Percentiles rank a stretch among this genome's conserved stretches.
phyloP scores from a whole-genome alignment of 1,140 invertebrate genomes.

The Gonatopus flavifemur region DNA sequence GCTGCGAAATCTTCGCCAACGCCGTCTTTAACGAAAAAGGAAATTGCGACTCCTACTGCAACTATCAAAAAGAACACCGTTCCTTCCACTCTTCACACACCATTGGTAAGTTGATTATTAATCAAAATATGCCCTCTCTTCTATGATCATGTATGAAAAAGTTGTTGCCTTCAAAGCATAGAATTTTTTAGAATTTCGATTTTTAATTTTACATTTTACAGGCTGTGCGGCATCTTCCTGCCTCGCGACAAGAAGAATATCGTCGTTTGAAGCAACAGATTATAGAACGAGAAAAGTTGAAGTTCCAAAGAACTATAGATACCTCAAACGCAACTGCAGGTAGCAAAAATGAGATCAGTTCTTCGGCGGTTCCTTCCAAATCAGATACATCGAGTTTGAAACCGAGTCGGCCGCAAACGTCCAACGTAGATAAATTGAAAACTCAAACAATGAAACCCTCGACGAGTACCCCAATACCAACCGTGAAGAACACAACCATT shows the following conservation, averaged over 20 bases:
- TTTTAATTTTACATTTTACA: slow-evolving; percentile 35
- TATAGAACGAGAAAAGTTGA: slow-evolving; percentile 42
- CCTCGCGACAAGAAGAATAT: slow-evolving; percentile 53
- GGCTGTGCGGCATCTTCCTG: slow-evolving; percentile 53
- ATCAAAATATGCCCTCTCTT: too few relatives aligned
- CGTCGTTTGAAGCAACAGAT: slow-evolving; percentile 53
- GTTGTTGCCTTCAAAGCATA: too few relatives aligned
- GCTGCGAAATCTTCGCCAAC: slow-evolving; percentile 10
- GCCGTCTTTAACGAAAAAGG: slow-evolving; percentile 5
- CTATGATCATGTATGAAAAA: not conserved
- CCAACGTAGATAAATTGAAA: too few relatives aligned
- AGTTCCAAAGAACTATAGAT: slow-evolving; percentile 25
- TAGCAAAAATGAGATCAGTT: slow-evolving; percentile 5
- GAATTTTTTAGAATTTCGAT: too few relatives aligned
- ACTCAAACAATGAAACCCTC: too few relatives aligned
- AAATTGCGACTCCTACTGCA: slow-evolving; percentile 2
- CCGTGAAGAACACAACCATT: too few relatives aligned
- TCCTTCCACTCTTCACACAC: slow-evolving; percentile 26
- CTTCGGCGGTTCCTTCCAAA: not conserved
- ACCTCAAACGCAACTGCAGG: slow-evolving; percentile 4
- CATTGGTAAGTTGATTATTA: slow-evolving; percentile 32
- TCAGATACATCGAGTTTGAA: slow-evolving; percentile 3
- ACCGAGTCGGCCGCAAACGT: slow-evolving; percentile 9
- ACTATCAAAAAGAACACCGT: slow-evolving; percentile 4
- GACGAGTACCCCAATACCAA: too few relatives aligned